A percentile compares a stretch with the other conserved stretches of the same genome.
Conservation (phyloP, 2,888 invertebrate species). For the Slavum lentiscoides region DNA sequence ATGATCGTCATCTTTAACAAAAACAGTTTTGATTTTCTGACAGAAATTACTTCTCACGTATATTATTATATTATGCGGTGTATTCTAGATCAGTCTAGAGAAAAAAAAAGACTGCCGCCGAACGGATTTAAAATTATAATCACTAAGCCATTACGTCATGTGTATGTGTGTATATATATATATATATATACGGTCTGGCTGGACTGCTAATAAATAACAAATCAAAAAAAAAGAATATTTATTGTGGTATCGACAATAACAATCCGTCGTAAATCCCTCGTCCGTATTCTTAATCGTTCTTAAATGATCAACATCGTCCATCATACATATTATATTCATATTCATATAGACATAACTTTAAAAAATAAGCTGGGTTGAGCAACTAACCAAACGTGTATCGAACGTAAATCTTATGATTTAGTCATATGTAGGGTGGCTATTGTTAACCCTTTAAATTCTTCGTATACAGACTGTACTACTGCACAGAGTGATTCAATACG, state of each 20-base stretch:
- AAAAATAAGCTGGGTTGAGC: not conserved
- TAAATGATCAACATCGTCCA: conserved; percentile 31
- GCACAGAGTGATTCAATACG: not conserved
- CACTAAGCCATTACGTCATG: conserved; percentile 8
- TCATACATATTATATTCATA: not conserved
- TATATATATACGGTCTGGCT: not conserved
- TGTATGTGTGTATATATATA: too few species aligned
- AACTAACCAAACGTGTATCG: not conserved
- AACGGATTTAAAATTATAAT: conserved; percentile 42
- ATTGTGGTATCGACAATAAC: conserved; percentile 32
- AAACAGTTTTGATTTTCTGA: not conserved
- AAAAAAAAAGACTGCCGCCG: not conserved
- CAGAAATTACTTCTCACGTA: conserved; percentile 1
- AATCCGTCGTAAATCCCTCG: conserved; percentile 13
- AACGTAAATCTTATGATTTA: conserved; percentile 19
- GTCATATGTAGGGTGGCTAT: not conserved
- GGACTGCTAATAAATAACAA: conserved; percentile 20
- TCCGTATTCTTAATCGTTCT: conserved; percentile 34
- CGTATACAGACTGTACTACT: not conserved
- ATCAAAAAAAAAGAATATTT: conserved; percentile 22
- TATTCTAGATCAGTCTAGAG: not conserved
- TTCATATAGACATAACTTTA: not conserved
- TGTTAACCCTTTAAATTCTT: not conserved
- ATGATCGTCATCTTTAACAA: not conserved
- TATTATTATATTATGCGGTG: too few species aligned